phyloP scores from a whole-genome alignment of 2,797 vertebrate species.

The Labroides dimidiatus region DNA sequence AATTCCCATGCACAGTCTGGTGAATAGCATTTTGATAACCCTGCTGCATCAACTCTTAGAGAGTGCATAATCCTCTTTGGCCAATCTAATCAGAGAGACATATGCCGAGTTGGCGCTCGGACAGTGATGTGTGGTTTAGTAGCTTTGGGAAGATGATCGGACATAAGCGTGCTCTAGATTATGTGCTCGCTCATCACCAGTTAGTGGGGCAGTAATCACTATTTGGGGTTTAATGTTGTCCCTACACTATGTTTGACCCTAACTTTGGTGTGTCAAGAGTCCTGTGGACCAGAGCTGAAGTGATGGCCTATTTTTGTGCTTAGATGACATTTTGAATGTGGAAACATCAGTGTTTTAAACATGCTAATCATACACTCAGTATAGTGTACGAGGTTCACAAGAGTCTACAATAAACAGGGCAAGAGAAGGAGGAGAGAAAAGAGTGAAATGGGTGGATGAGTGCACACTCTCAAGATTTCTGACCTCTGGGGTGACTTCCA shows the following conservation, averaged over 20 bases:
- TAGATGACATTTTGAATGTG: not conserved
- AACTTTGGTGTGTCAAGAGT: slow-evolving; percentile 16
- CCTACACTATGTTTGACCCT: slow-evolving; percentile 29
- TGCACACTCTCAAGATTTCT: slow-evolving; percentile 57
- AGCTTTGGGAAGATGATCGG: slow-evolving; percentile 70
- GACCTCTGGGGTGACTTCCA: slow-evolving; percentile 67
- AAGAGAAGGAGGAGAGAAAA: slow-evolving; percentile 26
- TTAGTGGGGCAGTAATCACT: slow-evolving; percentile 61
- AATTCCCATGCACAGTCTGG: slow-evolving; percentile 33
- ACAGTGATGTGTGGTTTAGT: slow-evolving; percentile 69
- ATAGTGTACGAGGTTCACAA: slow-evolving; percentile 14
- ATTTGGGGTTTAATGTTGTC: slow-evolving; percentile 53
- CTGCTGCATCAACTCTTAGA: slow-evolving; percentile 59
- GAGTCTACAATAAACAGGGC: slow-evolving; percentile 17
- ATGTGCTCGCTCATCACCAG: slow-evolving; percentile 42
- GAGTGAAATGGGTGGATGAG: slow-evolving; percentile 57
- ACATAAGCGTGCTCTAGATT: slow-evolving; percentile 61
- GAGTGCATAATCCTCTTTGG: slow-evolving; percentile 73
- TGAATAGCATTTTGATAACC: slow-evolving; percentile 60
- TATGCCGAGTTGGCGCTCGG: slow-evolving; percentile 58
- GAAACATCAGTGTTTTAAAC: slow-evolving; percentile 5
- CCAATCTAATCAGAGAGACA: slow-evolving; percentile 74
- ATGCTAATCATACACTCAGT: not conserved
- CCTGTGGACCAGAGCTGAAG: slow-evolving; percentile 2
- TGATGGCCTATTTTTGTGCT: not conserved